Conservation (phyloP, 1,140 invertebrate species). For the Eulimnadia texana region DNA sequence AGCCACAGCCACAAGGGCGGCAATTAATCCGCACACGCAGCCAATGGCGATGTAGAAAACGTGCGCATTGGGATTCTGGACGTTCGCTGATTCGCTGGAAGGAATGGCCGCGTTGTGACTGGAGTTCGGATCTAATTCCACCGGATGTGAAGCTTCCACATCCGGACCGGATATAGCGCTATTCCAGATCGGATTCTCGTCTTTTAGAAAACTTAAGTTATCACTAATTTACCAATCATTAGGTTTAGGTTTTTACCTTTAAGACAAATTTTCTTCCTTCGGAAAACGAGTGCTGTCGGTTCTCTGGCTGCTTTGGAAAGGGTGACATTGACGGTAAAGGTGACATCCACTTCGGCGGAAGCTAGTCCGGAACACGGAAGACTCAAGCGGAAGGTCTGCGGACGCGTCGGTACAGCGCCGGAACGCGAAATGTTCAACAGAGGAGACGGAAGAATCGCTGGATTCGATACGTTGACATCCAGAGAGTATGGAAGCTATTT, state of each 20-base stretch:
- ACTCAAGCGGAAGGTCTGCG: constrained; percentile 63
- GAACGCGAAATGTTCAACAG: constrained; percentile 61
- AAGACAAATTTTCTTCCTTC: constrained; percentile 69
- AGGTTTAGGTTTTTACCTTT: constrained; percentile 34
- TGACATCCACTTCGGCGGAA: constrained; percentile 66
- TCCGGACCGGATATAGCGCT: neutral
- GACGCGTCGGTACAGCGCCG: constrained; percentile 58
- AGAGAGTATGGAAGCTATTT: constrained; percentile 64
- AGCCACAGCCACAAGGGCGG: constrained; percentile 29
- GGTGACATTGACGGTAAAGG: constrained; percentile 67
- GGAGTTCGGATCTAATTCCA: constrained; percentile 2
- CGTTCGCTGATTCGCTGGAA: constrained; percentile 13
- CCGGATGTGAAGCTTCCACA: too few species aligned
- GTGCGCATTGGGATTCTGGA: constrained; percentile 21
- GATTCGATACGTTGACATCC: constrained; percentile 56
- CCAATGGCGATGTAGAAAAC: constrained; percentile 36
- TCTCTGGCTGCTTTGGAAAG: constrained; percentile 35
- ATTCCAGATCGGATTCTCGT: constrained; percentile 17
- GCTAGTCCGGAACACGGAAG: constrained; percentile 64
- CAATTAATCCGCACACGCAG: constrained; percentile 31
- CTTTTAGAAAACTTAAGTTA: constrained; percentile 17
- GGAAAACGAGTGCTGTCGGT: constrained; percentile 58
- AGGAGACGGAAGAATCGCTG: constrained; percentile 44
- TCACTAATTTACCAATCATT: neutral
- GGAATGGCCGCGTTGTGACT: neutral